Evolutionary conservation across 2,797 vertebrate genomes (phyloP).

Genomic region (Silurus lanzhouensis): DNA sequence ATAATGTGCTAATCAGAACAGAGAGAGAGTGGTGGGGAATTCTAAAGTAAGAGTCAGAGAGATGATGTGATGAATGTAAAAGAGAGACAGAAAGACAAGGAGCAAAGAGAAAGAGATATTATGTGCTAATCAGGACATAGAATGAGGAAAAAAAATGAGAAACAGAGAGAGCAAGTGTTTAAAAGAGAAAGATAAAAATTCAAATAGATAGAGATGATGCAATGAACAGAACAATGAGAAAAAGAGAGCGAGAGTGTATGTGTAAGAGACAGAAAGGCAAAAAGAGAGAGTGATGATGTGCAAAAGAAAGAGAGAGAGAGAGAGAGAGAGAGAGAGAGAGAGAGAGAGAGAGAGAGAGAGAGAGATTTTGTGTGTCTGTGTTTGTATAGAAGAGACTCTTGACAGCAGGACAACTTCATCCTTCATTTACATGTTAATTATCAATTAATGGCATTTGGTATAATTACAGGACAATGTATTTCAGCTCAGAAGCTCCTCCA

Average conservation of each 20-base stretch:
- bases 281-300: no score
- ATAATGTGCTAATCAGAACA: no score
- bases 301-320: no score
- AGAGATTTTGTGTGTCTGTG: not conserved
- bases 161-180: not conserved
- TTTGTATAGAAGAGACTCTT: constrained; percentile 4
- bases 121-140: no score
- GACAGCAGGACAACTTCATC: constrained; percentile 7
- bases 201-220: not conserved
- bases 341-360: constrained; percentile 2
- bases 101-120: not conserved
- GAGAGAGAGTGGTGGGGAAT: no score
- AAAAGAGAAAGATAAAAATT: no score
- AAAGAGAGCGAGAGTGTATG: not conserved
- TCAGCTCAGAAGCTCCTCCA: not conserved
- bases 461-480: not conserved
- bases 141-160: not conserved
- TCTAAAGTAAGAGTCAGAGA: no score
- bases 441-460: not conserved
- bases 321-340: no score
- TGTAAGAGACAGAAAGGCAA: not conserved
- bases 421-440: not conserved
- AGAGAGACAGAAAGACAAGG: not conserved
- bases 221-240: not conserved
- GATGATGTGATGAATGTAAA: no score